Evolutionary conservation across 1,140 invertebrate genomes (phyloP), one percentile per base, ranked within the genome.

Genomic region (Cherax quadricarinatus): DNA sequence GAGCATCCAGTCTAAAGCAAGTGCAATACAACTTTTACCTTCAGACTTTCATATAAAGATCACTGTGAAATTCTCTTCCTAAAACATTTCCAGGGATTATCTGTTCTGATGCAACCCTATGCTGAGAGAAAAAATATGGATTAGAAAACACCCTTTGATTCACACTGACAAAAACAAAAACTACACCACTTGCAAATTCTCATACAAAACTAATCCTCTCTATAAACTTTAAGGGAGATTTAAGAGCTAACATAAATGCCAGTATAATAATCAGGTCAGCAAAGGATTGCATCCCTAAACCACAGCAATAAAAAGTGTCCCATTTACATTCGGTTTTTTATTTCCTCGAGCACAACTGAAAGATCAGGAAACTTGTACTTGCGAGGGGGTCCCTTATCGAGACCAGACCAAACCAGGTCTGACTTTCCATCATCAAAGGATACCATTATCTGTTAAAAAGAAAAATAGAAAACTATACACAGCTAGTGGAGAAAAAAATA

Each of bases 371-470:
- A 91, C 83, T 91, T 91, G 30, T 62, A 62, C 84, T 80, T 91
- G 75, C 89, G 83, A 75, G 89, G 89, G 41, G 89, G 89, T n/a
- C 89, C 89, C 41, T 91, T 91, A 73, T 91, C 79, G 83, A 79
- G 66, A 24, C 89, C 89, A 24, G 83, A 86, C 84, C 89, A 91
- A 21, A 91, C 75, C 75, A 91, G 24, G 30, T 60, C 89, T 14
- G 73, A 86, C 70, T 86, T 62, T 21, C 83, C 89, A 86, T 91
- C 89, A 53, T 91, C 89, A 80, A 86, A 86, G 5, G 75, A 86
- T 79, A 86, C 41, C 7, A 84, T 91, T 73, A 91, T 91, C 89
- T 91, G 89, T 73, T 30, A 53, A 75, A 30, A 75, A 48, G 16
- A 41, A 62, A 70, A 86, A 66, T 24, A 83, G 3, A 57, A 83